Evolutionary conservation across 2,888 invertebrate genomes (phyloP).

Genomic region (Mimachlamys varia): DNA sequence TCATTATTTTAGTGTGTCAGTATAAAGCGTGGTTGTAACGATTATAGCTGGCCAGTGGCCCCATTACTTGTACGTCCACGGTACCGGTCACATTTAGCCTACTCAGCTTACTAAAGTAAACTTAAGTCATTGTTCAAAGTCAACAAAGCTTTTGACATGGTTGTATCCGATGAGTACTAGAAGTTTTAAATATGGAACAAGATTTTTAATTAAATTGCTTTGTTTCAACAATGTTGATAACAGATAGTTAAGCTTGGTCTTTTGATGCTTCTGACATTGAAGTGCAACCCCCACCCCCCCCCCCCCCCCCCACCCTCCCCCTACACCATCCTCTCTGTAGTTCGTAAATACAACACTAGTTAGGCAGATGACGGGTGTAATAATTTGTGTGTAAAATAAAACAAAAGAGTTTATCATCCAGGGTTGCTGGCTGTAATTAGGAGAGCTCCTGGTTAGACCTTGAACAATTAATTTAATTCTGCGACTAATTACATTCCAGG

Average conservation of each 20-base stretch:
- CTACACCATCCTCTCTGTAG: background rate
- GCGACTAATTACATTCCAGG: background rate
- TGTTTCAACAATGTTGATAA: background rate
- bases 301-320: background rate
- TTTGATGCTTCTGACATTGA: background rate
- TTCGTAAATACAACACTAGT: background rate
- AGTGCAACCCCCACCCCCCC: background rate
- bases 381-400: background rate
- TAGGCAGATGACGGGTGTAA: background rate
- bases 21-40: background rate
- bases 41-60: background rate
- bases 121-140: too few relatives aligned
- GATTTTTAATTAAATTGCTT: background rate
- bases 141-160: background rate
- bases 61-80: background rate
- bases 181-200: too few relatives aligned
- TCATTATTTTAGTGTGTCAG: background rate
- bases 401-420: slow-evolving; percentile 3
- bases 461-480: slow-evolving; percentile 11
- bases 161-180: background rate
- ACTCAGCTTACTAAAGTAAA: background rate
- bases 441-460: background rate
- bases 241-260: background rate
- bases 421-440: slow-evolving; percentile 1
- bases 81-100: background rate